phyloP scores from a whole-genome alignment of 1,140 invertebrate genomes.

The Conus ventricosus region DNA sequence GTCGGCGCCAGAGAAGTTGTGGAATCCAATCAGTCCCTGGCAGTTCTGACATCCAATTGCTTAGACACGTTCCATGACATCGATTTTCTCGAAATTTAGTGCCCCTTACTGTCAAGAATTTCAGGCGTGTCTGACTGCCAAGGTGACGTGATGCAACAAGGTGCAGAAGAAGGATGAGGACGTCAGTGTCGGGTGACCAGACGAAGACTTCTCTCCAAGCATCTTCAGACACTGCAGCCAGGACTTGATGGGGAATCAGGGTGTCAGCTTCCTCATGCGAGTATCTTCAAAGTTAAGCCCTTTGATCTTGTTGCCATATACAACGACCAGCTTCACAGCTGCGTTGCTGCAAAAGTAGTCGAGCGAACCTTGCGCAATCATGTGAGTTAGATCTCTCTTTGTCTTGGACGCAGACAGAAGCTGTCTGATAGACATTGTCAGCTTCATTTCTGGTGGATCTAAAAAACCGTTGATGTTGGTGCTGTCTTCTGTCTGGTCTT shows the following conservation, averaged over 20 bases:
- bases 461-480: background rate
- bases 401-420: background rate
- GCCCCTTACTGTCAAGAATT: background rate
- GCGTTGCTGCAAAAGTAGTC: background rate
- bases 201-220: background rate
- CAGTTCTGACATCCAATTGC: background rate
- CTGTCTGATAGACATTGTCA: background rate
- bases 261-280: constrained; percentile 7
- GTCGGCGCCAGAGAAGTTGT: background rate
- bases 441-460: constrained; percentile 12
- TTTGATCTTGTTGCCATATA: background rate
- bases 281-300: background rate
- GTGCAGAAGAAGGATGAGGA: background rate
- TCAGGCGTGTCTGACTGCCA: background rate
- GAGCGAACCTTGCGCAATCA: background rate
- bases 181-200: background rate
- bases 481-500: background rate
- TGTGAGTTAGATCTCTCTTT: background rate
- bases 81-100: background rate
- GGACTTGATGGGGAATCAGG: constrained; percentile 15
- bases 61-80: background rate
- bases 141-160: background rate
- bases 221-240: background rate
- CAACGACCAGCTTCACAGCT: background rate
- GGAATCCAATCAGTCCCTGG: background rate